These are phyloP conservation scores for Penaeus indicus DNA, from an alignment of 1,140 invertebrate species.

Conservation along the genomic window DNA sequence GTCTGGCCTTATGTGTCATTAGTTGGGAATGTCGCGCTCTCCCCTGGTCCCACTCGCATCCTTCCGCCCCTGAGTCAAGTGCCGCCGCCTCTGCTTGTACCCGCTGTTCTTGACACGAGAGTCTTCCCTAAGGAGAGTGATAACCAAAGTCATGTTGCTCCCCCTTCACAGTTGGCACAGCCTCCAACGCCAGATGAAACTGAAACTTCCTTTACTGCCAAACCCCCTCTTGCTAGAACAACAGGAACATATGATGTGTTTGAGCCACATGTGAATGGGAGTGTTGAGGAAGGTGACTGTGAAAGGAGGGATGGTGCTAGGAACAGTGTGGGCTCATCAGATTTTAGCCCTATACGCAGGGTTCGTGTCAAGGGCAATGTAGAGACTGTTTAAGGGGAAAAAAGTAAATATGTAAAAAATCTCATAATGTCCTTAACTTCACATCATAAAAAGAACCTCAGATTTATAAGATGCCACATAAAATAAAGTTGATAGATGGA, in stretches of 20 bases:
- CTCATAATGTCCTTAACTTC: too few species aligned
- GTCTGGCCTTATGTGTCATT: slow-evolving; percentile 19
- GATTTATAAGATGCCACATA: too few species aligned
- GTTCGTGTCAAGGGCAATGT: slow-evolving; percentile 42
- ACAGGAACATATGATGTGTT: slow-evolving; percentile 30
- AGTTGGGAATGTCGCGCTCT: slow-evolving; percentile 16
- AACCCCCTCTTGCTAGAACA: slow-evolving; percentile 33
- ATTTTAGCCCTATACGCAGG: slow-evolving; percentile 49
- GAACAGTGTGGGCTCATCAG: slow-evolving; percentile 39
- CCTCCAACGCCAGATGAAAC: slow-evolving; percentile 27
- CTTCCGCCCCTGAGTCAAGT: slow-evolving; percentile 35
- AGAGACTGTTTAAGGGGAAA: slow-evolving; percentile 37
- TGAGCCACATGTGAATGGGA: slow-evolving; percentile 26
- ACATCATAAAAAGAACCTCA: too few species aligned
- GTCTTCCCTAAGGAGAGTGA: slow-evolving; percentile 29
- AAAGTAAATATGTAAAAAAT: too few species aligned
- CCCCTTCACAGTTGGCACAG: background rate
- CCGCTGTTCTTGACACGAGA: slow-evolving; percentile 21
- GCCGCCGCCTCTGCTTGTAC: slow-evolving; percentile 11
- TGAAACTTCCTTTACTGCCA: slow-evolving; percentile 45
- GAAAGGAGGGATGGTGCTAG: background rate
- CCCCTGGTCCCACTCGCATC: slow-evolving; percentile 34
- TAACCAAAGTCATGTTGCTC: background rate
- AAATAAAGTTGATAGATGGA: too few species aligned
- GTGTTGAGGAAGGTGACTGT: background rate